Evolutionary conservation across 2,113 vertebrate genomes (phyloP).

Genomic region (Heptranchias perlo): DNA sequence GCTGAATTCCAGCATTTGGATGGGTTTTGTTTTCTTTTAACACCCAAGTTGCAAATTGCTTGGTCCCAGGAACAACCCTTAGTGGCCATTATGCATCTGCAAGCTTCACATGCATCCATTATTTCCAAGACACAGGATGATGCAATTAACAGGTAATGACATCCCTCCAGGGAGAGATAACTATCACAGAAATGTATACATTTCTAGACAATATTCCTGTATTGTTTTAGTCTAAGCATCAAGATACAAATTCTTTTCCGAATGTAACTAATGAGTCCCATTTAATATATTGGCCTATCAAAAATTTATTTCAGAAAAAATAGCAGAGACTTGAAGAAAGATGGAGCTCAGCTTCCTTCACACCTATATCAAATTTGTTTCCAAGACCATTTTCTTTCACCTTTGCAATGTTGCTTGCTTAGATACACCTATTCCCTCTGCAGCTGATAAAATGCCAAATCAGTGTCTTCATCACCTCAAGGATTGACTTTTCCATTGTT

Average conservation of each 20-base stretch:
- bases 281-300: not conserved
- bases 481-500: not conserved
- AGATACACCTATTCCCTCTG: not conserved
- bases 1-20: not conserved
- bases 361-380: not conserved
- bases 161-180: not conserved
- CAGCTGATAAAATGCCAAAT: not conserved
- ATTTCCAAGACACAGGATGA: not conserved
- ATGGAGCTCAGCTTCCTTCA: not conserved
- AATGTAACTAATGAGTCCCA: not conserved
- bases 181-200: not conserved
- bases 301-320: not conserved
- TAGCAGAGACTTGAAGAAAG: not conserved
- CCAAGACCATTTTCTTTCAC: not conserved
- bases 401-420: not conserved
- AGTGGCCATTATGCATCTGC: not conserved
- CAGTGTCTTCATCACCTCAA: not conserved
- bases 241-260: not conserved
- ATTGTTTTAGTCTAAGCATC: not conserved
- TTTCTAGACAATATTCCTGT: not conserved
- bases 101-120: not conserved
- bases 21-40: not conserved
- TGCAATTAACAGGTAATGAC: not conserved
- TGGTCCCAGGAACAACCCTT: not conserved
- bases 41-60: not conserved